Base-by-base conservation (phyloP, 2,113 vertebrate genomes). In the Callaeas wilsoni region DNA sequence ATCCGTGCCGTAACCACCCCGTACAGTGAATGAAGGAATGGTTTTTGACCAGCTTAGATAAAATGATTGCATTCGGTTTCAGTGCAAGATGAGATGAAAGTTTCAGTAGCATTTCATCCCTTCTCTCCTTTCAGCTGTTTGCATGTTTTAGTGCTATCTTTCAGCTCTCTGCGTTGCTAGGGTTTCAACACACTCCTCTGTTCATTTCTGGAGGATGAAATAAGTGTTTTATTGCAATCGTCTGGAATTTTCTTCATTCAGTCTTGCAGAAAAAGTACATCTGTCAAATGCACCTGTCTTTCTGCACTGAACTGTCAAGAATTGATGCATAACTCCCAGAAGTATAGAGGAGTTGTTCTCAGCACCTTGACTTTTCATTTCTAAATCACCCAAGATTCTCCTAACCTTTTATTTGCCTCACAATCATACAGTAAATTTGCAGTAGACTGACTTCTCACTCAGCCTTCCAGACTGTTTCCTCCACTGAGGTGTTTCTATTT, bases 191-290 rank as follows among this genome's bases (percentile, higher is more conserved):
- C 69, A 62, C 20, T 73, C 33, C 63, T 50, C 32, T 42, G 10
- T 52, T 89, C 33, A 16, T 71, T 89, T 89, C 91, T 57, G 41
- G 50, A 63, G 35, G 49, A 70, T 77, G 41, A 92, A 93, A 57
- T 73, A 63, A 77, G 73, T 71, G 50, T 42, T 93, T 87, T 89
- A 80, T 81, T 93, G 80, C 60, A 78, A 37, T 90, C 10, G 27
- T 71, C 68, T 92, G 52, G 69, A 88, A 78, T 84, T 91, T 81
- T 94, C 84, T 84, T 95, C 68, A 64, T 74, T 89, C 69, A 84
- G 84, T 63, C 89, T 84, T 84, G 92, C 65, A 94, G 87, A 89
- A 93, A 91, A 75, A 74, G 47, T 77, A 65, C 4, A 6, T 81
- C 89, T 94, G 73, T 86, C 80, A 93, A 83, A 87, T 29, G 60